A percentile compares a stretch with the other conserved stretches of the same genome.
phyloP scores from a whole-genome alignment of 2,797 vertebrate species.

The Pampus argenteus region DNA sequence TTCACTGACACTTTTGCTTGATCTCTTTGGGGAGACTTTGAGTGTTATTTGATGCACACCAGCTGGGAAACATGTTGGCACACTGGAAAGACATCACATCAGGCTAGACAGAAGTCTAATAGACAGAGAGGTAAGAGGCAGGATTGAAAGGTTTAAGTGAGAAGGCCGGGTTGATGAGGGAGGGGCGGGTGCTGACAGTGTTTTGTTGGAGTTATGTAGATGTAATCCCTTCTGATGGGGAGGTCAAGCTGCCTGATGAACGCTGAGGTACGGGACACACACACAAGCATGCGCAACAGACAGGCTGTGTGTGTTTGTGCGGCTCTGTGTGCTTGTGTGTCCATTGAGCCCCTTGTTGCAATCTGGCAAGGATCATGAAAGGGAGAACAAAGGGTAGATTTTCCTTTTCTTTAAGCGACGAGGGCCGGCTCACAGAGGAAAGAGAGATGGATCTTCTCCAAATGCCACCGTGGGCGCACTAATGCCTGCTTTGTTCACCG shows the following conservation, averaged over 20 bases:
- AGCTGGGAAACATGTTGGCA: constrained; percentile 48
- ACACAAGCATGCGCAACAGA: constrained; percentile 9
- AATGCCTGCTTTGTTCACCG: constrained; percentile 75
- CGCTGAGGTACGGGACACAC: constrained; percentile 25
- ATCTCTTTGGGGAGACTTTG: constrained; percentile 30
- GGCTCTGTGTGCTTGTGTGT: constrained; percentile 34
- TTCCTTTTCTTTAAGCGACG: constrained; percentile 62
- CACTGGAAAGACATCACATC: constrained; percentile 58
- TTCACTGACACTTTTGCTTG: constrained; percentile 17
- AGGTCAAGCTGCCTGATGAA: constrained; percentile 50
- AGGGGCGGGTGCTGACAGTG: constrained; percentile 54
- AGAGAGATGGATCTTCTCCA: constrained; percentile 78
- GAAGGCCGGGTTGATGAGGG: constrained; percentile 28
- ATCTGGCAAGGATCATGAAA: constrained; percentile 56
- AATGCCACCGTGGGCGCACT: constrained; percentile 69
- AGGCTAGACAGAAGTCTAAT: constrained; percentile 36
- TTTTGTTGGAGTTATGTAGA: constrained; percentile 63
- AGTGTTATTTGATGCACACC: constrained; percentile 60
- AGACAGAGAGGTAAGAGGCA: constrained; percentile 34
- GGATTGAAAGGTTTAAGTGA: constrained; percentile 40
- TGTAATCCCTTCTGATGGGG: constrained; percentile 70
- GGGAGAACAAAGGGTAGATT: constrained; percentile 63
- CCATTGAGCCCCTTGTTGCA: constrained; percentile 46
- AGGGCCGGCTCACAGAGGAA: constrained; percentile 57
- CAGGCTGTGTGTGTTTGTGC: constrained; percentile 33